These are phyloP conservation scores for Eurois occulta DNA, from an alignment of 2,888 invertebrate genomes.

Conservation along the genomic window DNA sequence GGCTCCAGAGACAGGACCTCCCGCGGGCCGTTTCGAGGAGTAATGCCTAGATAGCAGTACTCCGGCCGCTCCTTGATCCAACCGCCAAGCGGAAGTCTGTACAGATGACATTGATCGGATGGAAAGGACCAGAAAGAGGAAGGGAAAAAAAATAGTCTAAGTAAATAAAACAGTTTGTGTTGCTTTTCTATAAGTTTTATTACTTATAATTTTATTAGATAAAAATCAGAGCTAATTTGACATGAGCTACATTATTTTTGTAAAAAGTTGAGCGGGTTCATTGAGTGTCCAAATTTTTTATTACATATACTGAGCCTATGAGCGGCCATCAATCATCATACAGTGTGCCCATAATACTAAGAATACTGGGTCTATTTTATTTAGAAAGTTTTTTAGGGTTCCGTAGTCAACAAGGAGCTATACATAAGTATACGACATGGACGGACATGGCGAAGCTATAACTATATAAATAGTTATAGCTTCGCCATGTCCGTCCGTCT, in stretches of 20 bases:
- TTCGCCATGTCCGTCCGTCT: too few species aligned
- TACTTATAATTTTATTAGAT: conserved; percentile 18
- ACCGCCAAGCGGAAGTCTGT: too few species aligned
- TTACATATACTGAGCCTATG: not conserved
- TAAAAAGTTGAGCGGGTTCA: not conserved
- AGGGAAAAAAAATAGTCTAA: too few species aligned
- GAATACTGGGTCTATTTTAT: not conserved
- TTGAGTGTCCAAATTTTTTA: not conserved
- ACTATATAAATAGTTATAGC: too few species aligned
- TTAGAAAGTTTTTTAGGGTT: not conserved
- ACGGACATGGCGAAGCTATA: too few species aligned
- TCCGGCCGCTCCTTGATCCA: too few species aligned
- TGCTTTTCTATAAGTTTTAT: conserved; percentile 29
- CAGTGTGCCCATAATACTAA: not conserved
- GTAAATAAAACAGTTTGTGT: not conserved
- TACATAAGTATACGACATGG: too few species aligned
- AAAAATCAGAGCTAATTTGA: conserved; percentile 38
- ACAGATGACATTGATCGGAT: too few species aligned
- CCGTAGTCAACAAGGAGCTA: too few species aligned
- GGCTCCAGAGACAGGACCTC: too few species aligned
- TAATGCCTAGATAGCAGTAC: too few species aligned
- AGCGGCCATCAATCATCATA: not conserved
- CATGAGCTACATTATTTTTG: conserved; percentile 18
- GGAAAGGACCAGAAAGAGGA: not conserved
- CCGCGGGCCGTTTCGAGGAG: too few species aligned